Evolutionary conservation across 2,797 vertebrate genomes (phyloP).

Genomic region (Rhinichthys osculus): DNA sequence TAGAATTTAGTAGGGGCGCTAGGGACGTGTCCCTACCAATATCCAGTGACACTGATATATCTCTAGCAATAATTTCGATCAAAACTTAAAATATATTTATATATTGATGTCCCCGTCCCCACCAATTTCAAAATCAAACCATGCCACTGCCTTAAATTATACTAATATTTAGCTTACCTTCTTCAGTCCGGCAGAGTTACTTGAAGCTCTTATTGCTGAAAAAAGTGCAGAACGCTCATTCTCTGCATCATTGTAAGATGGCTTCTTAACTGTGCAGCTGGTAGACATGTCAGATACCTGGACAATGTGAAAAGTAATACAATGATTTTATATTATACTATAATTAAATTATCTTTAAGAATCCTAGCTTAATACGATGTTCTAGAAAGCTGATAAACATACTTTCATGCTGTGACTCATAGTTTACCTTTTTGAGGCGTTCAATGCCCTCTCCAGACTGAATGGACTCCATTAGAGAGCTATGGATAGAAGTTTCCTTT

Average conservation of each 20-base stretch:
- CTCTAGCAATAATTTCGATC: too few relatives aligned
- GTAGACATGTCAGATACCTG: conserved; percentile 76
- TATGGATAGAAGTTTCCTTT: conserved; percentile 88
- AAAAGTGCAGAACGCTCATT: conserved; percentile 87
- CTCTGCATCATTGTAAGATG: conserved; percentile 74
- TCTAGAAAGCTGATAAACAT: background rate
- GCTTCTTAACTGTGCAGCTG: conserved; percentile 70
- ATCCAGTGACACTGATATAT: too few relatives aligned
- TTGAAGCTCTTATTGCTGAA: conserved; percentile 87
- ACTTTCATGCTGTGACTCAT: background rate
- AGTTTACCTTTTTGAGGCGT: conserved; percentile 88
- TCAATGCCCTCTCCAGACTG: conserved; percentile 86
- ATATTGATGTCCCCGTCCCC: too few relatives aligned
- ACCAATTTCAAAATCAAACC: too few relatives aligned
- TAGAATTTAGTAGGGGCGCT: too few relatives aligned
- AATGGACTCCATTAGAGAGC: conserved; percentile 93
- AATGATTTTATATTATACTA: background rate
- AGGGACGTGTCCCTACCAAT: too few relatives aligned
- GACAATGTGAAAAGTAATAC: conserved; percentile 25
- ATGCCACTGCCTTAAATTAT: too few relatives aligned
- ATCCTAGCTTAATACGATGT: background rate
- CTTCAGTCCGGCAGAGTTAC: conserved; percentile 78
- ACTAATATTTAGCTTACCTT: conserved; percentile 79
- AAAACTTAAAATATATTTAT: too few relatives aligned
- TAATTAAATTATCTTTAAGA: background rate